Evolutionary conservation across 2,888 invertebrate genomes (phyloP).

Genomic region (Pristionchus japonicus): DNA sequence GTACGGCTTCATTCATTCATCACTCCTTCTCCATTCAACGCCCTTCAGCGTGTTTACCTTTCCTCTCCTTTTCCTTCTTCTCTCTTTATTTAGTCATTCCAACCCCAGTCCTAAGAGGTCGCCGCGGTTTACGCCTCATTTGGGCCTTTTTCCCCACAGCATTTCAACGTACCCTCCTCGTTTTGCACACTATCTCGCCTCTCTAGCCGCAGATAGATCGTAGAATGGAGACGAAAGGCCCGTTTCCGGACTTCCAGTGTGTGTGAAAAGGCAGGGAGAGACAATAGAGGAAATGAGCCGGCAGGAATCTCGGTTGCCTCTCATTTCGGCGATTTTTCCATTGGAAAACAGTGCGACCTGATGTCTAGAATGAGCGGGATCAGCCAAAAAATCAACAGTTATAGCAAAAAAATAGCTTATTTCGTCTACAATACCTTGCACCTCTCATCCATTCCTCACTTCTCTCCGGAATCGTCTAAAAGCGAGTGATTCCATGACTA

Average conservation of each 20-base stretch:
- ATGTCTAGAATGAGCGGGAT: not conserved
- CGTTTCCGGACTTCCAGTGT: not conserved
- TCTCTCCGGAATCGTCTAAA: not conserved
- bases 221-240: not conserved
- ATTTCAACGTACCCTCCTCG: not conserved
- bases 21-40: not conserved
- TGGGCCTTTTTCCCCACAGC: not conserved
- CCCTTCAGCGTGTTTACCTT: conserved; percentile 11
- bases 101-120: conserved; percentile 2
- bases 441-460: not conserved
- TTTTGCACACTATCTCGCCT: not conserved
- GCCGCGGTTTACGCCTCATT: conserved; percentile 16
- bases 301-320: not conserved
- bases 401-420: not conserved
- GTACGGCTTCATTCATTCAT: not conserved
- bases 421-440: not conserved
- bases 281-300: conserved; percentile 39
- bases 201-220: not conserved
- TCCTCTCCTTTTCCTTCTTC: not conserved
- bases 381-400: too few species aligned
- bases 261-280: not conserved
- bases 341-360: not conserved
- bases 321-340: not conserved
- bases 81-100: conserved; percentile 34
- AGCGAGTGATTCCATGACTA: not conserved